Base-by-base conservation (phyloP, 2,113 vertebrate species). In the Apeltes quadracus region DNA sequence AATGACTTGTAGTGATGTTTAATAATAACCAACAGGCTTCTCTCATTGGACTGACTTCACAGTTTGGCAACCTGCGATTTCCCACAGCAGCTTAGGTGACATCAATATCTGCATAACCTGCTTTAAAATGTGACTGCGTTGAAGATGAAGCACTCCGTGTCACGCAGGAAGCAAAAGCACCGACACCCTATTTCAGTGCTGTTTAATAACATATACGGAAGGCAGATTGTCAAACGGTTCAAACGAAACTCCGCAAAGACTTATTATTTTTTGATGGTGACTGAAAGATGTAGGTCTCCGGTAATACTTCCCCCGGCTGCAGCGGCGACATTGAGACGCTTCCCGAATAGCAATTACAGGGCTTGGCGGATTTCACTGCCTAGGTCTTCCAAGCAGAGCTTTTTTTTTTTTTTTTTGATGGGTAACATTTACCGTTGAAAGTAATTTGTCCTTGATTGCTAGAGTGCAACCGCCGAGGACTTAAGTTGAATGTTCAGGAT, bases 201-300 rank as follows among this genome's bases (percentile, higher is more conserved):
- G n/a, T 68, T 57, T 63, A 63, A 76, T 72, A 50, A 84, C 82
- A 80, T 44, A 62, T 8, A 25, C n/a, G 62, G 67, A 61, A 25
- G 48, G 41, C 62, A 43, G 66, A 72, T 69, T 78, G 72, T 78
- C 75, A 75, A 77, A 87, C 34, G 56, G 81, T 84, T 87, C 63
- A 83, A 82, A 88, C 75, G 39, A 62, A 87, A 67, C 74, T 61
- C 62, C 12, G 36, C 66, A 80, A 81, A 36, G 55, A 78, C 61
- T 84, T 79, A 85, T 88, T 77, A 84, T 84, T 80, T 72, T 84
- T 90, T 87, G 12, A 86, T 87, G 36, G 59, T 78, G 72, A 83
- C 63, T 74, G 65, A 88, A 85, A 82, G 78, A 88, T 85, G 81
- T 83, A 72, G 69, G 78, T 87, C 82, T 88, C 64, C 10, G 11